Evolutionary conservation across 2,113 vertebrate species (phyloP).

Genomic region (Passer domesticus): DNA sequence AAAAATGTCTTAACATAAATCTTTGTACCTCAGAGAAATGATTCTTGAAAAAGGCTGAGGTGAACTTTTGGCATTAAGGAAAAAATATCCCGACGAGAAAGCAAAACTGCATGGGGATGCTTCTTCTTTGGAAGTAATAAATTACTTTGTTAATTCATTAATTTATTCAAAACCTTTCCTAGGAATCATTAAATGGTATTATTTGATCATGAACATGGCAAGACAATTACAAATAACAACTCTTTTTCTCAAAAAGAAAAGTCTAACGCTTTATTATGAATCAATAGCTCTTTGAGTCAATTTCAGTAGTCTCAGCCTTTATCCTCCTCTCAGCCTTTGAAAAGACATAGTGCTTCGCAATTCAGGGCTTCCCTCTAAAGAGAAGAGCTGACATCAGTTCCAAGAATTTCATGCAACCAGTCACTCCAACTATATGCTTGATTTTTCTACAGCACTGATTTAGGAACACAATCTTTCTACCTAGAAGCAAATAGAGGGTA

Average conservation of each 20-base stretch:
- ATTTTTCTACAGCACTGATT: not conserved
- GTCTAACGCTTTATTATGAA: rapidly evolving
- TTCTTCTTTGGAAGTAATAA: not conserved
- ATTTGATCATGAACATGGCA: not conserved
- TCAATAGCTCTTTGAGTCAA: not conserved
- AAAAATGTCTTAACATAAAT: not conserved
- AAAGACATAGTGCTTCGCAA: not conserved
- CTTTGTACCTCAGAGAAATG: not conserved
- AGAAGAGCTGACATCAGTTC: not conserved
- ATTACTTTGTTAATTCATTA: not conserved
- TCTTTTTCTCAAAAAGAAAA: not conserved
- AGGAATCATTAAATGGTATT: not conserved
- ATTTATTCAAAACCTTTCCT: not conserved
- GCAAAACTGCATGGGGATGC: not conserved
- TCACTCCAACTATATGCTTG: not conserved
- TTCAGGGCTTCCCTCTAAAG: not conserved
- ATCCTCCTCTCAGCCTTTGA: not conserved
- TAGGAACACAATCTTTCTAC: not conserved
- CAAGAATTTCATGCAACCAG: not conserved
- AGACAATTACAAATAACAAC: not conserved
- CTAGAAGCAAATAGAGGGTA: not conserved
- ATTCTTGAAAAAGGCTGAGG: not conserved
- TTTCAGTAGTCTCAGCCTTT: not conserved
- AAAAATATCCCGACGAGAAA: not conserved
- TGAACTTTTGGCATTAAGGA: not conserved